Conservation (phyloP, 2,797 vertebrate genomes). For the Champsocephalus esox region DNA sequence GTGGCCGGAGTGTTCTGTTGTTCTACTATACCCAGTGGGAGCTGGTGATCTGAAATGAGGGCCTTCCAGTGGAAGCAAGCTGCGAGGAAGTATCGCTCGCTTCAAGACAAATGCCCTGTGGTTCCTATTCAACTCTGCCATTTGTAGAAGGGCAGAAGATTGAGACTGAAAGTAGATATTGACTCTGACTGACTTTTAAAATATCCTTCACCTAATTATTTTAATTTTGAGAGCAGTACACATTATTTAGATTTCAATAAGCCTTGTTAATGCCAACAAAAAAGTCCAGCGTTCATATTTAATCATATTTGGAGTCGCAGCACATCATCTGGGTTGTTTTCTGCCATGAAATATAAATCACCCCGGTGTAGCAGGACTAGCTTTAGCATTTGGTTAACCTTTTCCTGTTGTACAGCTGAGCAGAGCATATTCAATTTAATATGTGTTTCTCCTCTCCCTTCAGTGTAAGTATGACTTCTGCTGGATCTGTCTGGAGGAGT, state of each 20-base stretch:
- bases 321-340: neutral
- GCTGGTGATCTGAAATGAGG: conserved; percentile 47
- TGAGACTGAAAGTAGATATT: conserved; percentile 1
- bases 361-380: neutral
- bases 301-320: neutral
- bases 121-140: conserved; percentile 14
- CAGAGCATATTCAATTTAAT: neutral
- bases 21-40: conserved; percentile 43
- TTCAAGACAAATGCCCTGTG: conserved; percentile 16
- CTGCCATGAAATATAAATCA: conserved; percentile 13
- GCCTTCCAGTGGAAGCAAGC: conserved; percentile 52
- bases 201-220: conserved; percentile 1
- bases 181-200: neutral
- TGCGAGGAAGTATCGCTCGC: conserved; percentile 1
- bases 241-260: neutral
- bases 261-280: neutral
- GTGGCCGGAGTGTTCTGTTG: conserved; percentile 61
- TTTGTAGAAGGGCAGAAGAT: conserved; percentile 2
- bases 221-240: conserved; percentile 5
- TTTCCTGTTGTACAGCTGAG: conserved; percentile 8
- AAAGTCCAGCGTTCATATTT: neutral
- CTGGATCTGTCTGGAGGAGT: conserved; percentile 99
- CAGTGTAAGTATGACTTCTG: conserved; percentile 99
- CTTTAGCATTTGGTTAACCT: neutral
- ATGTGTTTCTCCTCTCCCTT: conserved; percentile 19